phyloP scores from a whole-genome alignment of 1,140 invertebrate genomes.

The Nasonia longicornis region DNA sequence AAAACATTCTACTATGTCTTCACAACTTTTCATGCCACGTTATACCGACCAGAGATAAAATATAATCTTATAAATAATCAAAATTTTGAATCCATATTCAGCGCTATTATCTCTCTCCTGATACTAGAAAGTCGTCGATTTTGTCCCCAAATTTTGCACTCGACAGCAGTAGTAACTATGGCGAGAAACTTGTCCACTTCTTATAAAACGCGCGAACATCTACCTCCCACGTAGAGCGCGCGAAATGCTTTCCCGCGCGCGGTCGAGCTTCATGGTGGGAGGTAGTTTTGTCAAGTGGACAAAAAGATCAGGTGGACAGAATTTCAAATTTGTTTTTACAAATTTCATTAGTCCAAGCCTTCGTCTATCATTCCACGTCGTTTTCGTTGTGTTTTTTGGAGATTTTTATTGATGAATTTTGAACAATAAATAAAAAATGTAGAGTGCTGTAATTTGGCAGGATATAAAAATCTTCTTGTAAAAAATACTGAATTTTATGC shows the following conservation, averaged over 20 bases:
- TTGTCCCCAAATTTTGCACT: neutral
- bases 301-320: neutral
- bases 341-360: neutral
- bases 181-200: conserved; percentile 32
- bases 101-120: too few species aligned
- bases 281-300: neutral
- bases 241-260: conserved; percentile 22
- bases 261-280: neutral
- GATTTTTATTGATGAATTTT: neutral
- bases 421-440: neutral
- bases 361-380: neutral
- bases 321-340: neutral
- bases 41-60: too few species aligned
- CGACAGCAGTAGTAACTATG: conserved; percentile 10
- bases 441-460: neutral
- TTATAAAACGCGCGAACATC: conserved; percentile 29
- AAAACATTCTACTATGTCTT: too few species aligned
- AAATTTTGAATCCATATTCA: neutral
- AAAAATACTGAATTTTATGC: too few species aligned
- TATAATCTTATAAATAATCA: too few species aligned
- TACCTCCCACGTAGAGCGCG: conserved; percentile 30
- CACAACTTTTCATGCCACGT: too few species aligned
- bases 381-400: neutral
- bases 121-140: neutral
- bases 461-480: too few species aligned